phyloP scores from a whole-genome alignment of 2,797 vertebrate genomes.

The Acipenser ruthenus region DNA sequence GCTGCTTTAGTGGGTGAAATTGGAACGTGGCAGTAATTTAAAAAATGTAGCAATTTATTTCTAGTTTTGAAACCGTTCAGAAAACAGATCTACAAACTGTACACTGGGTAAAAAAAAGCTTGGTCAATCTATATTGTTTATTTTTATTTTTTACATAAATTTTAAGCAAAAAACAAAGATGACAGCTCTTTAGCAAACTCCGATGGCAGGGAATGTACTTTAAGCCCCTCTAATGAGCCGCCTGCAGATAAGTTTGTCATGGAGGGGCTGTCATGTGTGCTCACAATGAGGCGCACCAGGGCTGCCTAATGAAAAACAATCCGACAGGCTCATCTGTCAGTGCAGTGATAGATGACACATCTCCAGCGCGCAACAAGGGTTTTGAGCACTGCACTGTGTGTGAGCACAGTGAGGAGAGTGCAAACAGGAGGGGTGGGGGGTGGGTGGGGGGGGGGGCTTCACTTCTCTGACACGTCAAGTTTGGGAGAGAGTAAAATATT shows the following conservation, averaged over 20 bases:
- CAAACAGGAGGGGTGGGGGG: not conserved
- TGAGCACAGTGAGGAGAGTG: slow-evolving; percentile 1
- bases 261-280: slow-evolving; percentile 11
- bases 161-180: no score
- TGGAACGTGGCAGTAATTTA: no score
- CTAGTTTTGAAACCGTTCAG: no score
- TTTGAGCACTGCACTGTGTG: slow-evolving; percentile 2
- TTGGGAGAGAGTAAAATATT: slow-evolving; percentile 6
- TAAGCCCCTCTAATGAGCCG: slow-evolving; percentile 5
- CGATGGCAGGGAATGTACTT: not conserved
- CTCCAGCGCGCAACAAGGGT: slow-evolving; percentile 6
- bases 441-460: not conserved
- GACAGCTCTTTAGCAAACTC: not conserved
- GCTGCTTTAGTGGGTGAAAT: no score
- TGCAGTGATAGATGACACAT: slow-evolving; percentile 18
- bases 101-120: slow-evolving; percentile 13
- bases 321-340: slow-evolving; percentile 22
- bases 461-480: not conserved
- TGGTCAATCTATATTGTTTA: not conserved
- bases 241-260: not conserved
- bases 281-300: slow-evolving; percentile 1
- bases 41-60: no score
- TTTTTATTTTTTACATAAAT: no score
- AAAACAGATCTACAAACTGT: not conserved
- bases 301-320: slow-evolving; percentile 23